Conservation (phyloP, 1,140 invertebrate species). For the Drosophila suzukii region DNA sequence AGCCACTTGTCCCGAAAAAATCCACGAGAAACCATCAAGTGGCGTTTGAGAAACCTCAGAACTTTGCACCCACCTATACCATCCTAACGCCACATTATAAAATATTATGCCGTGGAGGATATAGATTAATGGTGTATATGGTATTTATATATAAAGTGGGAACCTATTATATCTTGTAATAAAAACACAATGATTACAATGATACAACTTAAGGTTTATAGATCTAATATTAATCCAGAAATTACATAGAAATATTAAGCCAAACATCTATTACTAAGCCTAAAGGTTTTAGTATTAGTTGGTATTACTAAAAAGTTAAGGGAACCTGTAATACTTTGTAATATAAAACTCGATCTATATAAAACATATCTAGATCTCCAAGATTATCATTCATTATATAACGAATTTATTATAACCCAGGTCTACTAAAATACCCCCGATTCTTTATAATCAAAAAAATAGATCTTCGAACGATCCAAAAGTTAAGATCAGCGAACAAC, state of each 20-base stretch:
- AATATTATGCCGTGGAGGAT: not conserved
- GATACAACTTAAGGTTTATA: too few relatives aligned
- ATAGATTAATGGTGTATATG: not conserved
- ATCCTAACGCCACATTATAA: constrained; percentile 4
- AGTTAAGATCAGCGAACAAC: not conserved
- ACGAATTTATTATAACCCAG: too few relatives aligned
- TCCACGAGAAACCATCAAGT: constrained; percentile 9
- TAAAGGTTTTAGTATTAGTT: too few relatives aligned
- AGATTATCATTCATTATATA: not conserved
- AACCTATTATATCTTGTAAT: too few relatives aligned
- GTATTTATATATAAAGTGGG: too few relatives aligned
- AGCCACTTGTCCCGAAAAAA: constrained; percentile 31
- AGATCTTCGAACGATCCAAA: not conserved
- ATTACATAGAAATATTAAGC: too few relatives aligned
- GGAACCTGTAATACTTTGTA: not conserved
- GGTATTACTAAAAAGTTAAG: too few relatives aligned
- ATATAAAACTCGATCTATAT: not conserved
- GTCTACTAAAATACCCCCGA: too few relatives aligned
- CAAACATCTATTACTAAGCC: too few relatives aligned
- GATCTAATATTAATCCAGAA: too few relatives aligned
- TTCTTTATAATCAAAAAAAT: too few relatives aligned
- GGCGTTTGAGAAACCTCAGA: constrained; percentile 13
- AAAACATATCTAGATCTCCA: not conserved
- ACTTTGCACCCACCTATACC: not conserved
- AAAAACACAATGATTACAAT: too few relatives aligned